These are phyloP conservation scores for Macrosiphum euphorbiae DNA, from an alignment of 2,888 invertebrate genomes.

Conservation along the genomic window DNA sequence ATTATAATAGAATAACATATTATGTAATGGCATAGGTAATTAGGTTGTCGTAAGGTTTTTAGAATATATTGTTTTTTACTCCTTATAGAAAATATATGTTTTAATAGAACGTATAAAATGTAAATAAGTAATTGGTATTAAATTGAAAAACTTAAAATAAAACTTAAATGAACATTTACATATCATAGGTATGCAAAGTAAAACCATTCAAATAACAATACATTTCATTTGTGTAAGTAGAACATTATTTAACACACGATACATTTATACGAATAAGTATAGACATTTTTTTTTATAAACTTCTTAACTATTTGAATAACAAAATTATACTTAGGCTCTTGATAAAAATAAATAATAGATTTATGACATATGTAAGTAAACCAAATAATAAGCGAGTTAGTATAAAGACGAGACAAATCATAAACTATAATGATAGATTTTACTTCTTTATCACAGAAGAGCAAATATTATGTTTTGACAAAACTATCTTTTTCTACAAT, in stretches of 20 bases:
- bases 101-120: background rate
- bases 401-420: background rate
- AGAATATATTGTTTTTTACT: background rate
- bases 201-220: background rate
- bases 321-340: background rate
- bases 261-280: background rate
- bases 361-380: background rate
- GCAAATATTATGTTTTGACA: background rate
- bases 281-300: background rate
- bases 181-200: conserved; percentile 30
- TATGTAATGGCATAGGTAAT: background rate
- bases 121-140: background rate
- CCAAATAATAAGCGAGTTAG: background rate
- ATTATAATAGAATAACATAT: background rate
- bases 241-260: background rate
- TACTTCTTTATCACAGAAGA: conserved; percentile 37
- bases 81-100: conserved; percentile 3
- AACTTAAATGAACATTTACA: background rate
- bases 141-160: conserved; percentile 36
- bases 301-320: background rate
- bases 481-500: background rate
- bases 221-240: background rate
- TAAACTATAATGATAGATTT: background rate
- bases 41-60: background rate
- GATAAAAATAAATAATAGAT: background rate